Percentiles rank a stretch among this genome's conserved stretches.
Evolutionary conservation across 2,888 invertebrate species (phyloP).

Genomic region (Drosophila ustulata): DNA sequence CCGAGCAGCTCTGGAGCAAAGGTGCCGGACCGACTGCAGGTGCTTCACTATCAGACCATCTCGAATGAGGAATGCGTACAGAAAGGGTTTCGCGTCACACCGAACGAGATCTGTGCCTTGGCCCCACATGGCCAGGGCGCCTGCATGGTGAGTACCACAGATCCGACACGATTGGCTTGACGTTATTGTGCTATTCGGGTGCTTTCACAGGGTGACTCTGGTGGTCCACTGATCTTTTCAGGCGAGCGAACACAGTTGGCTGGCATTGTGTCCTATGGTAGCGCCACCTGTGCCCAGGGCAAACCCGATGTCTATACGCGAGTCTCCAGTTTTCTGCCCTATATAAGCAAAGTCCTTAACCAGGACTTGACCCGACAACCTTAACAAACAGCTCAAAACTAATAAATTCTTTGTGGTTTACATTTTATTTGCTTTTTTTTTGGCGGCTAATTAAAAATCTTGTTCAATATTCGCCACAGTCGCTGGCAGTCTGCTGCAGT

Average conservation of each 20-base stretch:
- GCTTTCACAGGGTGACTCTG: slow-evolving; percentile 83
- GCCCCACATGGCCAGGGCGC: slow-evolving; percentile 78
- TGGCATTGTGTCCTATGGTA: slow-evolving; percentile 84
- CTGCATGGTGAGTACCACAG: slow-evolving; percentile 79
- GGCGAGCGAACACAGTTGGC: slow-evolving; percentile 69
- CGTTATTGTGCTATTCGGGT: background rate
- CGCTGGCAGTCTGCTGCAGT: slow-evolving; percentile 27
- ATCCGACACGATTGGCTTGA: background rate
- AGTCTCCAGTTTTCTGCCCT: slow-evolving; percentile 81
- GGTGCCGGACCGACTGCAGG: slow-evolving; percentile 82
- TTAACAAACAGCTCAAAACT: slow-evolving; percentile 14
- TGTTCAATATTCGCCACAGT: slow-evolving; percentile 78
- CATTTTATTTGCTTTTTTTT: slow-evolving; percentile 33
- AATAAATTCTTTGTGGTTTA: slow-evolving; percentile 39
- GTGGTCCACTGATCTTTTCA: slow-evolving; percentile 82
- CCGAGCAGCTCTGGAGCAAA: slow-evolving; percentile 57
- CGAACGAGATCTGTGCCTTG: slow-evolving; percentile 82
- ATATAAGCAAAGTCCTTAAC: slow-evolving; percentile 77
- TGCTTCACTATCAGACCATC: slow-evolving; percentile 81
- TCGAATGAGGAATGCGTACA: slow-evolving; percentile 81
- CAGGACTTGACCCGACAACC: slow-evolving; percentile 60
- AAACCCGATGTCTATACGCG: slow-evolving; percentile 84
- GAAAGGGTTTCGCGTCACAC: slow-evolving; percentile 79
- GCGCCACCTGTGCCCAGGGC: slow-evolving; percentile 78
- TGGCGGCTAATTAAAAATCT: slow-evolving; percentile 78